Evolutionary conservation across 1,140 invertebrate genomes (phyloP).

Genomic region (Danaus plexippus): DNA sequence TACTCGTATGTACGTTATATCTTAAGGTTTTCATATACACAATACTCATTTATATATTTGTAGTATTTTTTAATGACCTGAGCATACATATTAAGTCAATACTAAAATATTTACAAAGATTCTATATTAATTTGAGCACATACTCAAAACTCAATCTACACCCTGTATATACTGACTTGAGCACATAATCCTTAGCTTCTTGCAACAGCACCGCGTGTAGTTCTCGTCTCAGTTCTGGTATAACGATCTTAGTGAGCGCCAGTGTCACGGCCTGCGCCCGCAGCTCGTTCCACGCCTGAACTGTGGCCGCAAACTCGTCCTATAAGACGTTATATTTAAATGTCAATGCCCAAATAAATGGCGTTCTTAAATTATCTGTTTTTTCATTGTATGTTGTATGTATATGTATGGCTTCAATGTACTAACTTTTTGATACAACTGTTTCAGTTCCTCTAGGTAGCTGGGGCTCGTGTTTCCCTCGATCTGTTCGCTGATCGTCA

Average conservation of each 20-base stretch:
- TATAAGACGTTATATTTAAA: constrained; percentile 33
- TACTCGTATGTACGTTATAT: too few species aligned
- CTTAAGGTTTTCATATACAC: too few species aligned
- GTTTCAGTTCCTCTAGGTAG: constrained; percentile 93
- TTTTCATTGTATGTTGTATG: too few species aligned
- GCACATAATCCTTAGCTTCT: constrained; percentile 92
- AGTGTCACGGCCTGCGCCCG: constrained; percentile 89
- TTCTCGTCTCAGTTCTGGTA: constrained; percentile 92
- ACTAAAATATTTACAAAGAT: too few species aligned
- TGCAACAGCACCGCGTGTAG: constrained; percentile 83
- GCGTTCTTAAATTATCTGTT: too few species aligned
- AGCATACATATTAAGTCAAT: too few species aligned
- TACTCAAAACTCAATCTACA: too few species aligned
- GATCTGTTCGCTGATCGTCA: constrained; percentile 82
- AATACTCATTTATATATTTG: too few species aligned
- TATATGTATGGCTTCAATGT: too few species aligned
- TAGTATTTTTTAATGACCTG: too few species aligned
- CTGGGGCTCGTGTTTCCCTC: constrained; percentile 82
- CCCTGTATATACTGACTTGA: constrained; percentile 77
- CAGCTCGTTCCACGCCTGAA: constrained; percentile 96
- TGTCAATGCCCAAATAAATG: background rate
- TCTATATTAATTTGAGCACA: too few species aligned
- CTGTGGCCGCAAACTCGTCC: constrained; percentile 97
- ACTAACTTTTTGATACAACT: constrained; percentile 85
- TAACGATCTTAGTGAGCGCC: constrained; percentile 89